These are phyloP conservation scores for Phataginus tetradactyla DNA, from an alignment of 2,797 vertebrate species.

Conservation along the genomic window DNA sequence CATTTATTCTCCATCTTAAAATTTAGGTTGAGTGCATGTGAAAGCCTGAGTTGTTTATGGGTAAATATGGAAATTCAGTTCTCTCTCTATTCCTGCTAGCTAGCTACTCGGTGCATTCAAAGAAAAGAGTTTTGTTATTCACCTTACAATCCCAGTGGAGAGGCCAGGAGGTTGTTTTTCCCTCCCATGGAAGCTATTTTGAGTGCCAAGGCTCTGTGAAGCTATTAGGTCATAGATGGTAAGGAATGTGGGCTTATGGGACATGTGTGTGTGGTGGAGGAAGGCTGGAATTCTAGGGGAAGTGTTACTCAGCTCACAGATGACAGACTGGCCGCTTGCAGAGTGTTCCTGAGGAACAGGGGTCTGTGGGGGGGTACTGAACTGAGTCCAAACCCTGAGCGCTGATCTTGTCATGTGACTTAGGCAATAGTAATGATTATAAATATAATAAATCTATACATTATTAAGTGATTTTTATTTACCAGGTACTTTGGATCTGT, in stretches of 20 bases:
- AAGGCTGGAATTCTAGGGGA: not conserved
- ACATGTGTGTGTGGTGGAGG: not conserved
- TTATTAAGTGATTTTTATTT: not conserved
- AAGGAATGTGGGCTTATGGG: not conserved
- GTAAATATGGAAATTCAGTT: not conserved
- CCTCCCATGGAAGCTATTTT: not conserved
- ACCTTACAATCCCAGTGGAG: not conserved
- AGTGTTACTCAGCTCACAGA: not conserved
- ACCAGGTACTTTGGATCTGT: not conserved
- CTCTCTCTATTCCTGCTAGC: not conserved
- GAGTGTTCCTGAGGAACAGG: not conserved
- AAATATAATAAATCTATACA: not conserved
- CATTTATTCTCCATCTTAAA: slow-evolving; percentile 2
- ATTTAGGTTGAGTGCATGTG: not conserved
- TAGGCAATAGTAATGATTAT: not conserved
- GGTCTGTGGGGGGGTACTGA: not conserved
- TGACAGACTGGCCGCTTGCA: not conserved
- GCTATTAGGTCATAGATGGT: not conserved
- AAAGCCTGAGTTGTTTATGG: not conserved
- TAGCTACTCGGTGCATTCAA: not conserved
- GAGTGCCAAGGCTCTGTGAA: not conserved
- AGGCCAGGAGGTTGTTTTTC: not conserved
- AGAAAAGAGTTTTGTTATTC: not conserved
- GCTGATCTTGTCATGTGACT: not conserved
- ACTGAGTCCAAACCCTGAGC: not conserved